Percentiles rank a stretch among this genome's conserved stretches.
These are phyloP conservation scores for zebrafish (Danio rerio) DNA, from an alignment of 2,113 vertebrate species.

Conservation along the genomic window GRCz12tu NC_133199.1:10479501-10480000, in stretches of 20 bases:
- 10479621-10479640: conserved; percentile 46
- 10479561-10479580: conserved; percentile 29
- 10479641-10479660: conserved; percentile 24
- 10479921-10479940: conserved; percentile 69
- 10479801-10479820: conserved; percentile 57
- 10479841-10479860: conserved; percentile 55
- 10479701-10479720: conserved; percentile 41
- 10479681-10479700: conserved; percentile 37
- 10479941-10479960: conserved; percentile 70
- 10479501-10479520: not conserved
- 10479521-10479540: conserved; percentile 23
- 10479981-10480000: conserved; percentile 77
- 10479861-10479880: conserved; percentile 51
- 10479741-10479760: conserved; percentile 40
- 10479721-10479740: conserved; percentile 40
- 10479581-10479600: conserved; percentile 50
- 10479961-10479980: conserved; percentile 77
- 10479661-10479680: conserved; percentile 48
- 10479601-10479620: conserved; percentile 42
- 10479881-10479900: conserved; percentile 56
- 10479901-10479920: conserved; percentile 52
- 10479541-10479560: conserved; percentile 30
- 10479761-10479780: conserved; percentile 19
- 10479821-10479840: conserved; percentile 54
- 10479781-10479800: conserved; percentile 42